Conservation (phyloP, 1,140 invertebrate species). For the Drosophila suzukii region DNA sequence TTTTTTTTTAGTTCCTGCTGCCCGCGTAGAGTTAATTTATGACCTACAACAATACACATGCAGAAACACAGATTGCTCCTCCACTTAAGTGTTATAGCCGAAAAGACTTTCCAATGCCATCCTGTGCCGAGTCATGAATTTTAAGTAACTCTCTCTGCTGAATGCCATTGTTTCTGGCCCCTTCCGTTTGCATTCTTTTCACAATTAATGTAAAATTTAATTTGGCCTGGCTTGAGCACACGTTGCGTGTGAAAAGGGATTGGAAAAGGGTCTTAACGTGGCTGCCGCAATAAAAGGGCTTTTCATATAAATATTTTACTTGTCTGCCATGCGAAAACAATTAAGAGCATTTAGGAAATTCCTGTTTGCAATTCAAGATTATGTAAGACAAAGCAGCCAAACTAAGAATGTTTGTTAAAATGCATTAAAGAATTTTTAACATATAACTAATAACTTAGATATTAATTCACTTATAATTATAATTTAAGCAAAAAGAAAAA, state of each 20-base stretch:
- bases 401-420: too few species aligned
- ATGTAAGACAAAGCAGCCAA: background rate
- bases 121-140: constrained; percentile 69
- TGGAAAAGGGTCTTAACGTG: constrained; percentile 18
- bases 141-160: constrained; percentile 62
- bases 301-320: constrained; percentile 48
- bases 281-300: constrained; percentile 37
- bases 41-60: constrained; percentile 53
- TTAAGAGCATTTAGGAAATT: constrained; percentile 10
- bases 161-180: constrained; percentile 13
- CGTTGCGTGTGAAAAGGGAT: constrained; percentile 49
- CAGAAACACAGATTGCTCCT: constrained; percentile 51
- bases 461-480: too few species aligned
- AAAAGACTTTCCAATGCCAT: constrained; percentile 52
- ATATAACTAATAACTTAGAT: too few species aligned
- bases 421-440: too few species aligned
- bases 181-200: constrained; percentile 38
- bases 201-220: constrained; percentile 63
- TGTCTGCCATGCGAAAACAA: constrained; percentile 8
- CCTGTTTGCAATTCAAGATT: background rate
- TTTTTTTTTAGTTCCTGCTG: constrained; percentile 17
- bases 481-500: background rate
- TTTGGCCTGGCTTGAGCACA: constrained; percentile 51
- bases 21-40: constrained; percentile 72
- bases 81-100: constrained; percentile 62